Conservation (phyloP, 2,888 invertebrate genomes). For the Chymomyza amoena region DNA sequence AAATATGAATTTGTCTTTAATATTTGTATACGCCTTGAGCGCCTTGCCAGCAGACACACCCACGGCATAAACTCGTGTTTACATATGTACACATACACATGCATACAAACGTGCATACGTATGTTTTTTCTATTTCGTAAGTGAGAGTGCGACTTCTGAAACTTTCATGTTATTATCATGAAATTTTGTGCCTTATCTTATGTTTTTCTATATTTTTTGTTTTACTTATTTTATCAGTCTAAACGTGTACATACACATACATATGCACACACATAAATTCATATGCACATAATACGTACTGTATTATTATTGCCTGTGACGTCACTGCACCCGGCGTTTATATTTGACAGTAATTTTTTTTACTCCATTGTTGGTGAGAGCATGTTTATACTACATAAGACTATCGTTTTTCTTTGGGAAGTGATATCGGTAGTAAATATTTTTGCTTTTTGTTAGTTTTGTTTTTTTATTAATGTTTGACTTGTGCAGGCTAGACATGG, state of each 20-base stretch:
- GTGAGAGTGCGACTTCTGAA: conserved; percentile 48
- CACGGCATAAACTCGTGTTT: neutral
- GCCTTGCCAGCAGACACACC: neutral
- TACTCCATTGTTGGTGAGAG: conserved; percentile 21
- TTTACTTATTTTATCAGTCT: conserved; percentile 15
- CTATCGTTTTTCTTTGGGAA: conserved; percentile 20
- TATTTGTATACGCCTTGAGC: neutral
- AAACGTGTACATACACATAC: neutral
- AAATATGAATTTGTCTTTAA: neutral
- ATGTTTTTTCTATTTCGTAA: neutral
- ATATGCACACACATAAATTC: no score
- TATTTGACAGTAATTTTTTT: conserved; percentile 35
- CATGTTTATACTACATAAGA: conserved; percentile 18
- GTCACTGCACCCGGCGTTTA: conserved; percentile 40
- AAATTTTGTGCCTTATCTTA: conserved; percentile 8
- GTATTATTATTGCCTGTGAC: conserved; percentile 52
- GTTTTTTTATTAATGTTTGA: conserved; percentile 3
- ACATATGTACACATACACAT: no score
- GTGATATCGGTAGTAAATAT: conserved; percentile 10
- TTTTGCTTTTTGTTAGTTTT: neutral
- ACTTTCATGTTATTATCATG: conserved; percentile 9
- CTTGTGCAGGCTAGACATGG: conserved; percentile 30
- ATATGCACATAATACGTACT: neutral
- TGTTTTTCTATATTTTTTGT: conserved; percentile 17
- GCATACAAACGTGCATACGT: no score